These are phyloP conservation scores for Synergus umbraculus DNA, from an alignment of 2,888 invertebrate species.

Conservation along the genomic window DNA sequence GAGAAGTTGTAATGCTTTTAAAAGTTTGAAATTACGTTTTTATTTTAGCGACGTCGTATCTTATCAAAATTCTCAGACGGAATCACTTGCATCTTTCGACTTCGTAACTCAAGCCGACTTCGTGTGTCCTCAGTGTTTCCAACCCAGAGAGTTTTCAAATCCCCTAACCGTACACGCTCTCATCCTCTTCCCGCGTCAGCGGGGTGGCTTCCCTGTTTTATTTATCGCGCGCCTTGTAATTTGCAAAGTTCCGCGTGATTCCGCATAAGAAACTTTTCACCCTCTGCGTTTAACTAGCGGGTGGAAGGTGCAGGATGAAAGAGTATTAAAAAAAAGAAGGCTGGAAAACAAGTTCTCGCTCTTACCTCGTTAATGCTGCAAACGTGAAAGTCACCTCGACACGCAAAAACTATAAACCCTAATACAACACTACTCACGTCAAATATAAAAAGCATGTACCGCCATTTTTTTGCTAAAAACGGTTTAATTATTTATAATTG, in stretches of 20 bases:
- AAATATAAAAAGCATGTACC: neutral
- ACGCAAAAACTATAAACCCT: neutral
- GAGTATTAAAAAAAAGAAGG: slow-evolving; percentile 10
- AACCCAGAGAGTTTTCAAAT: slow-evolving; percentile 6
- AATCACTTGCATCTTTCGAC: slow-evolving; percentile 30
- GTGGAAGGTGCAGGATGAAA: slow-evolving; percentile 3
- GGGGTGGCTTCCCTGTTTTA: slow-evolving; percentile 31
- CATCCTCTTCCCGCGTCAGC: slow-evolving; percentile 30
- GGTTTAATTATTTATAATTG: too few species aligned
- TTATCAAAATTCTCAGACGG: slow-evolving; percentile 11
- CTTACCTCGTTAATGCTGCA: neutral
- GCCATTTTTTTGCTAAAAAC: too few species aligned
- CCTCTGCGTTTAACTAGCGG: slow-evolving; percentile 17
- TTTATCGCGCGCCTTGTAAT: slow-evolving; percentile 28
- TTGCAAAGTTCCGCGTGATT: slow-evolving; percentile 28
- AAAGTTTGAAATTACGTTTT: slow-evolving; percentile 6
- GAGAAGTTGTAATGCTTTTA: neutral
- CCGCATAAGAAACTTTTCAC: slow-evolving; percentile 29
- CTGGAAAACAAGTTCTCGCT: slow-evolving; percentile 12
- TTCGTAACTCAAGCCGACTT: slow-evolving; percentile 22
- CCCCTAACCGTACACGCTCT: slow-evolving; percentile 19
- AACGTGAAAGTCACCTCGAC: slow-evolving; percentile 19
- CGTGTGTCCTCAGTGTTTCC: slow-evolving; percentile 26
- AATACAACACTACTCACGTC: neutral
- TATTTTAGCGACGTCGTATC: neutral